Base-by-base conservation (phyloP, 2,113 vertebrate genomes). In the Pseudorhombus dupliciocellatus region DNA sequence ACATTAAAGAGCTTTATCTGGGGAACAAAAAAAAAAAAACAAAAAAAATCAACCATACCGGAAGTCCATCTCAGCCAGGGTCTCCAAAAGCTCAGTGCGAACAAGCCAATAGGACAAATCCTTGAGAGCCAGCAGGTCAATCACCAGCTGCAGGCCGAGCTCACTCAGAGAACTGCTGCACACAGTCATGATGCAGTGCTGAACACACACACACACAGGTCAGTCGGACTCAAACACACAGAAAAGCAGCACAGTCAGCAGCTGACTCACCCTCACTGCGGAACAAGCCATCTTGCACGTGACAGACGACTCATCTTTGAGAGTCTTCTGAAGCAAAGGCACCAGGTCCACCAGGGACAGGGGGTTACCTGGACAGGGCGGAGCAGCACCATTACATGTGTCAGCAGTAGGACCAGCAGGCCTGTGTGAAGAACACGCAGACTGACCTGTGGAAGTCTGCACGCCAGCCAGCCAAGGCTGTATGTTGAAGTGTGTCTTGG, bases 91-190 rank as follows among this genome's bases (percentile, higher is more conserved):
- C 83, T 99, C 98, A 0, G 96, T 99, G 77, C 98, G 93, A 66
- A 99, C 97, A 1, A 99, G 92, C 97, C 97, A 99, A 7, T 99
- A 99, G 1, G 98, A 96, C 21, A 94, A 97, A 52, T 95, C 94
- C 88, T 92, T 95, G 79, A 99, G 88, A 0, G 93, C 84, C 46
- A 99, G 92, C 54, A 99, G 77, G 73, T 98, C 92, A 2, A 97
- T 92, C 48, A 98, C 73, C 75, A 99, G 78, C 55, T 96, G 96
- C 18, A 99, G 86, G n/a, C 98, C 98, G 0, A 96, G 87, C 12
- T 96, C 95, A 70, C 98, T 98, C 70, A 95, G 91, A 56, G 94
- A 95, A 79, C 97, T 98, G 80, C 90, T 94, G 79, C 96, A 98
- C 16, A 99, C 83, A 2, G 95, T 95, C 93, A 93, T 94, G 89